These are phyloP conservation scores for Drosophila silvestris DNA, from an alignment of 2,888 invertebrate genomes.

Conservation along the genomic window DNA sequence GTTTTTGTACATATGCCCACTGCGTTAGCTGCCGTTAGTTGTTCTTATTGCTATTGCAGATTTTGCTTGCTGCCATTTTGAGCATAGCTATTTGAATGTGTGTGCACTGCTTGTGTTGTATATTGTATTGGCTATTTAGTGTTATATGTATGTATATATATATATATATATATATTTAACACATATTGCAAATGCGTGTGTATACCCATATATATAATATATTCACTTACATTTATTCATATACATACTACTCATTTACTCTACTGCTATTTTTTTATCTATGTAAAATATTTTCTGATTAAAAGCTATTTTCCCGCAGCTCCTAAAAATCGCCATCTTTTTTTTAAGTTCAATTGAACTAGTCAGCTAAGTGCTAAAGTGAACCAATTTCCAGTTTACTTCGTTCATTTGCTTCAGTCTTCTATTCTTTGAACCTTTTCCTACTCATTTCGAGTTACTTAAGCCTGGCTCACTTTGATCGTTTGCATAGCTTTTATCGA, in stretches of 20 bases:
- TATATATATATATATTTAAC: neutral
- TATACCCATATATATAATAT: neutral
- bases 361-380: neutral
- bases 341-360: neutral
- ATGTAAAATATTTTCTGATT: neutral
- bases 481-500: neutral
- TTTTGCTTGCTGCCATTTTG: neutral
- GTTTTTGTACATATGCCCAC: neutral
- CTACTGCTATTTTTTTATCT: neutral
- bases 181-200: neutral
- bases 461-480: neutral
- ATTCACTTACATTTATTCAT: neutral
- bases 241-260: neutral
- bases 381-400: neutral
- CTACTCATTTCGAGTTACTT: neutral
- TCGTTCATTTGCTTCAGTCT: neutral
- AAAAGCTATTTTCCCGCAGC: neutral
- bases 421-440: neutral
- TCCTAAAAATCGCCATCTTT: neutral
- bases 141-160: neutral
- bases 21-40: neutral
- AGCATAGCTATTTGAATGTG: neutral
- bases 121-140: neutral
- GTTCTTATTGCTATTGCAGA: neutral
- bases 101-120: neutral